A percentile compares a stretch with the other conserved stretches of the same genome.
phyloP scores from a whole-genome alignment of 1,140 invertebrate genomes.

The Delia radicum region DNA sequence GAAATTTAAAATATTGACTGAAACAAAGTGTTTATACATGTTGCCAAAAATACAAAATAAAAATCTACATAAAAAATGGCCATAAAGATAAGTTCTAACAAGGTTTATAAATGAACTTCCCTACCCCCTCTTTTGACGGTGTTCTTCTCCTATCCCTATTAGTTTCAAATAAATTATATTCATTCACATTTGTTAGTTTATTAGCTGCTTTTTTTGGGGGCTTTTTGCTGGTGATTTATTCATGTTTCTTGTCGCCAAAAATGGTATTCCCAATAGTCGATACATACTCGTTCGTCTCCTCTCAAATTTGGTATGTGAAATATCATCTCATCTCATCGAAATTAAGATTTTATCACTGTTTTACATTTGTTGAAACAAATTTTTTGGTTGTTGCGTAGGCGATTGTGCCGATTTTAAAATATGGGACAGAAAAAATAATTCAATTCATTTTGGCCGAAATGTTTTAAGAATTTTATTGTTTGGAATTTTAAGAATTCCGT shows the following conservation, averaged over 20 bases:
- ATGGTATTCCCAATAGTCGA: too few species aligned
- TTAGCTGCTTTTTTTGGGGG: neutral
- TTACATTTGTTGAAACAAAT: neutral
- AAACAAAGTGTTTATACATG: too few species aligned
- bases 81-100: slow-evolving; percentile 21
- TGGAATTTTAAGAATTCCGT: neutral
- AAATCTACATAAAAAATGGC: neutral
- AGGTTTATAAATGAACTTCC: slow-evolving; percentile 7
- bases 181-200: neutral
- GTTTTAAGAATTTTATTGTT: neutral
- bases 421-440: neutral
- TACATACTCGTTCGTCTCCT: neutral
- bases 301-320: neutral
- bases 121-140: neutral
- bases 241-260: neutral
- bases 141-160: neutral
- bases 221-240: neutral
- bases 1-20: neutral
- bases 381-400: slow-evolving; percentile 5
- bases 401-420: neutral
- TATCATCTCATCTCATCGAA: slow-evolving; percentile 11
- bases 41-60: too few species aligned
- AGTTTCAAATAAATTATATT: neutral
- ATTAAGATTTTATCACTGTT: slow-evolving; percentile 17
- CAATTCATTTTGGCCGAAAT: neutral